A percentile compares a stretch with the other conserved stretches of the same genome.
phyloP scores from a whole-genome alignment of 2,113 vertebrate genomes.

The Myxocyprinus asiaticus region DNA sequence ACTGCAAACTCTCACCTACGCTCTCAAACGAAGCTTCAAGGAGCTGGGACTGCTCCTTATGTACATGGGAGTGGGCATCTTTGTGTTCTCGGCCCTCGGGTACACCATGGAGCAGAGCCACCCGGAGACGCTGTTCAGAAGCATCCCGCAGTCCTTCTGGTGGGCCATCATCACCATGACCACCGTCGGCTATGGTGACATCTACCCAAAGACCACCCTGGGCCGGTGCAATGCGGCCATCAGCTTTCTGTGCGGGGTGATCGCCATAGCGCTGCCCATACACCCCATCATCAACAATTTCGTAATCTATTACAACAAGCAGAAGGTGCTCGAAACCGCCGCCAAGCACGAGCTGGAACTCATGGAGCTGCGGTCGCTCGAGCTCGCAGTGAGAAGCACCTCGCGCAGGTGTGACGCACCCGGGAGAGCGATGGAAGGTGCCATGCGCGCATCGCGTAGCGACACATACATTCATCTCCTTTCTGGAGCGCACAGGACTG shows the following conservation, averaged over 20 bases:
- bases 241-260: conserved; percentile 95
- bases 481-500: conserved; percentile 77
- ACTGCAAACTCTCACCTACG: conserved; percentile 92
- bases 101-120: conserved; percentile 97
- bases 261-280: conserved; percentile 94
- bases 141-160: conserved; percentile 98
- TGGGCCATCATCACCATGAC: conserved; percentile 99
- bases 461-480: conserved; percentile 82
- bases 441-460: conserved; percentile 77
- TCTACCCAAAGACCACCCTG: conserved; percentile 96
- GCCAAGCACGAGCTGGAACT: conserved; percentile 93
- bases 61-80: conserved; percentile 96
- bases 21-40: conserved; percentile 92
- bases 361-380: conserved; percentile 87
- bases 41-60: conserved; percentile 93
- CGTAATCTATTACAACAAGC: conserved; percentile 94
- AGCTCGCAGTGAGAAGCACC: conserved; percentile 61
- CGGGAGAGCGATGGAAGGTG: conserved; percentile 62
- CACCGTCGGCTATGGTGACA: conserved; percentile 94
- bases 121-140: conserved; percentile 94
- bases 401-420: conserved; percentile 51
- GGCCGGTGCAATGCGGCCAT: conserved; percentile 94
- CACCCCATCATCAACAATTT: conserved; percentile 99
- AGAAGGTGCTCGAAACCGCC: conserved; percentile 92
- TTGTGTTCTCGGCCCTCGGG: conserved; percentile 93